Evolutionary conservation across 2,888 invertebrate genomes (phyloP), one percentile per base, ranked within the genome.

Genomic region (Volucella inflata): DNA sequence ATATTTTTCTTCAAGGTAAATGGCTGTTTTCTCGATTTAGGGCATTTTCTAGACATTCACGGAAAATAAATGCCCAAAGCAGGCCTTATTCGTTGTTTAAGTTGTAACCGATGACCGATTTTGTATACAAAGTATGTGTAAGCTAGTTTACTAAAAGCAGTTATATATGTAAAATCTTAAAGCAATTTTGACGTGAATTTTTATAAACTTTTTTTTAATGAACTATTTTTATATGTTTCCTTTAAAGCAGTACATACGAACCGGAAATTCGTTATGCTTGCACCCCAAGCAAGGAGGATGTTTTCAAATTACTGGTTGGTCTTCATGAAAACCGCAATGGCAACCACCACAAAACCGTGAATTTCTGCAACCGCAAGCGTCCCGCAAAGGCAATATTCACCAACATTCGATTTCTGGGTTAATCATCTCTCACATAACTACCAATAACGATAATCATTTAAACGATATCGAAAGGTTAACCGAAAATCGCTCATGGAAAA

Each of bases 341-440:
- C 1, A 92, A 92, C 87, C 91, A 91, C 74, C 91, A 91, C 77
- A 93, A 93, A 89, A 93, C 93, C n/a, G 93, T 95, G 21, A 93
- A 93, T 88, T 95, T 95, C 90, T 95, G 95, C 90, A 95, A 94
- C 89, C 92, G 94, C 77, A 93, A 93, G 88, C 93, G 94, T 87
- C 94, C 94, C 0, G 94, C 94, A 10, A 92, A 93, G 78, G 92
- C 93, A 6, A 93, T 95, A 57, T 94, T 94, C 88, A 94, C 94
- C 78, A 94, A 94, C 90, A 94, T 95, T 88, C 93, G 94, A 40
- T 95, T 94, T 89, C 90, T 95, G 85, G 94, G 94, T 74, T 93
- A 93, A 90, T 50, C 50, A 4, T 8, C 48, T 12, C 36, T 6
- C 16, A n/a, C 30, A 44, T 8, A 3, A 12, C 14, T 11, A 16